phyloP scores from a whole-genome alignment of 2,888 invertebrate genomes.

The Reticulitermes lucifugus region DNA sequence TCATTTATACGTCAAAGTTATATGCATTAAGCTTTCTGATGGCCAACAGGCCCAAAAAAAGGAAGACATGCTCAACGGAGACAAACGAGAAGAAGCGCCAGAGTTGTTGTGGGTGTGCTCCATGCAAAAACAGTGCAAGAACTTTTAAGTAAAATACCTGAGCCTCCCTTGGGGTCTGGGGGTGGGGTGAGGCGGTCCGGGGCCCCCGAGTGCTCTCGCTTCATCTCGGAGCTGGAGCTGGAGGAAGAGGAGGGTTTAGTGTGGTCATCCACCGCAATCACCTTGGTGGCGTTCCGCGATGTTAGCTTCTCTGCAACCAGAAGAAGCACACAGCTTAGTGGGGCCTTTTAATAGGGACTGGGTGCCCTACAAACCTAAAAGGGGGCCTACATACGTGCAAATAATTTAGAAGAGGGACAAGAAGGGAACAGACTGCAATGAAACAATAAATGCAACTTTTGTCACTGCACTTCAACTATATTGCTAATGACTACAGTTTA shows the following conservation, averaged over 20 bases:
- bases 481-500: too few relatives aligned
- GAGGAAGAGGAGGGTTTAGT: conserved; percentile 45
- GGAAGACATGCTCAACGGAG: too few relatives aligned
- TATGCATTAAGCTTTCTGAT: too few relatives aligned
- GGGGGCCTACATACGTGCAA: too few relatives aligned
- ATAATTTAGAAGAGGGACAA: too few relatives aligned
- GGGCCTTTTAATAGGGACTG: background rate
- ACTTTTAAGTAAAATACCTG: conserved; percentile 12
- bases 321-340: conserved; percentile 37
- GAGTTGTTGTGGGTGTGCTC: background rate
- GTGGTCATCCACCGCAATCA: conserved; percentile 48
- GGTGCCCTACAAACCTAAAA: background rate
- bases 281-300: conserved; percentile 47
- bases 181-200: conserved; percentile 49
- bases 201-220: conserved; percentile 43
- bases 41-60: too few relatives aligned
- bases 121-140: conserved; percentile 1
- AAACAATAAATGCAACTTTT: too few relatives aligned
- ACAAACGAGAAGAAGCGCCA: background rate
- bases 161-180: conserved; percentile 46
- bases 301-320: conserved; percentile 46
- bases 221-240: conserved; percentile 39
- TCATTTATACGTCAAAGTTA: too few relatives aligned
- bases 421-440: too few relatives aligned
- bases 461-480: too few relatives aligned